phyloP scores from a whole-genome alignment of 2,888 invertebrate species.

The Lutraria lutraria region DNA sequence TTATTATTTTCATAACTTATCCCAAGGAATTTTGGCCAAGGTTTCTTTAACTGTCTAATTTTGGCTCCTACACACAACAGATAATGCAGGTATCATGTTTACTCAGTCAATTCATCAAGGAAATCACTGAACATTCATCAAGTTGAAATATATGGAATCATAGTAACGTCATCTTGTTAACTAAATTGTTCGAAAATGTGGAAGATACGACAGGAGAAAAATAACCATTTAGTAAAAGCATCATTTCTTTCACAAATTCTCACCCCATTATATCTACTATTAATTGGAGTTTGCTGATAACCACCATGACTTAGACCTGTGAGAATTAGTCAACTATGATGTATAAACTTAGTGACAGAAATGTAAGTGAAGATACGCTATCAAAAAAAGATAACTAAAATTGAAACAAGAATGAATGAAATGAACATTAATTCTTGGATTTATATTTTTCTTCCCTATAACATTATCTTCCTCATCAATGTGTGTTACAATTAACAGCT shows the following conservation, averaged over 20 bases:
- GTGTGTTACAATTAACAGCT: background rate
- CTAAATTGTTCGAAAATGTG: constrained; percentile 3
- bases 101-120: too few relatives aligned
- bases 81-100: too few relatives aligned
- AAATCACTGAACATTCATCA: background rate
- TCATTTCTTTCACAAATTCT: background rate
- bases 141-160: background rate
- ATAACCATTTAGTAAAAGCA: background rate
- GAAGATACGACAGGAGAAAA: background rate
- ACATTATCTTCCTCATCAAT: constrained; percentile 8
- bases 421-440: background rate
- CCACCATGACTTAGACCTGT: background rate
- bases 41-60: too few relatives aligned
- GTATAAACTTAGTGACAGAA: background rate
- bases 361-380: background rate
- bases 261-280: background rate
- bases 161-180: background rate
- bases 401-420: background rate
- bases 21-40: background rate
- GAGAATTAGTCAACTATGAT: background rate
- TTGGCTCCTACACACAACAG: too few relatives aligned
- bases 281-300: background rate
- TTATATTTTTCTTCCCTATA: constrained; percentile 3
- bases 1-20: background rate
- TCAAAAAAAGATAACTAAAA: background rate